These are phyloP conservation scores for Microctonus hyperodae DNA, from an alignment of 2,888 invertebrate species.

Conservation along the genomic window DNA sequence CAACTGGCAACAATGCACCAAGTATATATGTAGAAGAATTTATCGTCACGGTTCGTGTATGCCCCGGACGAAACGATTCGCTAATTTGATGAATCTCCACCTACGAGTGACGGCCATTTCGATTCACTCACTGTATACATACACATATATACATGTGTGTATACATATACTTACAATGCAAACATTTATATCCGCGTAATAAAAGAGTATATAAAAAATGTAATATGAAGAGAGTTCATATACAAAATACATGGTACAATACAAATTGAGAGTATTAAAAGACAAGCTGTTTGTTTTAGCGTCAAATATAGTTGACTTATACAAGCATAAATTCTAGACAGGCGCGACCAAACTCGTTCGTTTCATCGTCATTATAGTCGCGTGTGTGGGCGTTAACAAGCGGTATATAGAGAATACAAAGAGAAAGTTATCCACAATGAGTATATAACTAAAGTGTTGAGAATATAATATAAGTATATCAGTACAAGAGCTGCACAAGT, in stretches of 20 bases:
- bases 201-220: neutral
- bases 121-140: neutral
- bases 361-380: slow-evolving; percentile 13
- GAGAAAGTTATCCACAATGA: slow-evolving; percentile 10
- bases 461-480: no score
- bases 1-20: slow-evolving; percentile 18
- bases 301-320: neutral
- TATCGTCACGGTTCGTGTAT: slow-evolving; percentile 25
- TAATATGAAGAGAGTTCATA: neutral
- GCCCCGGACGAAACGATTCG: slow-evolving; percentile 14
- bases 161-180: neutral
- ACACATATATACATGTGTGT: neutral
- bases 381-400: slow-evolving; percentile 3
- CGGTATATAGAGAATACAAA: neutral
- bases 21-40: slow-evolving; percentile 13
- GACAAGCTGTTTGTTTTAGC: slow-evolving; percentile 22
- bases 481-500: no score
- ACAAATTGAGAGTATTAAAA: slow-evolving; percentile 4
- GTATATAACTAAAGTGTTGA: neutral
- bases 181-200: no score
- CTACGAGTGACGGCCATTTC: neutral
- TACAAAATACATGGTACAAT: neutral
- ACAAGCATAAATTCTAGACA: slow-evolving; percentile 17
- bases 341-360: slow-evolving; percentile 4
- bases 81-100: slow-evolving; percentile 31